These are phyloP conservation scores for Chelonus insularis DNA, from an alignment of 1,140 invertebrate species.

Conservation along the genomic window DNA sequence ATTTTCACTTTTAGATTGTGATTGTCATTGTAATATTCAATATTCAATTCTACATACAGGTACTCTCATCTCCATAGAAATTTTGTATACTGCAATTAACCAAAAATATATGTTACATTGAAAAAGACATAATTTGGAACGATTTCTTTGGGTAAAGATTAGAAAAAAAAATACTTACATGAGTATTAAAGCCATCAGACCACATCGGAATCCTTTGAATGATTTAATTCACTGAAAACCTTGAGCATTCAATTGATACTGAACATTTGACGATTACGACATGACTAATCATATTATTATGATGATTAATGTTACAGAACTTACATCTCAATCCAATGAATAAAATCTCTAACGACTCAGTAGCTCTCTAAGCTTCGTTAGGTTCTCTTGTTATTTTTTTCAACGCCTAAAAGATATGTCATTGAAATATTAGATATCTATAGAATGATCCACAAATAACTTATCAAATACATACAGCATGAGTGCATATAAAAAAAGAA, in stretches of 20 bases:
- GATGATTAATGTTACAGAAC: conserved; percentile 34
- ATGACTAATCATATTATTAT: conserved; percentile 17
- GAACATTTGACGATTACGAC: conserved; percentile 5
- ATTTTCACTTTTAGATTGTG: too few species aligned
- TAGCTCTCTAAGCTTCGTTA: conserved; percentile 35
- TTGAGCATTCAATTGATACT: conserved; percentile 6
- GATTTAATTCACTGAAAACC: not conserved
- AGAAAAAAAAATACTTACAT: too few species aligned
- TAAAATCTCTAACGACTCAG: conserved; percentile 40
- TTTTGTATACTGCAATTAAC: too few species aligned
- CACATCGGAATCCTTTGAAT: too few species aligned
- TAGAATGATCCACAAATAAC: not conserved
- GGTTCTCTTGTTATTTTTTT: conserved; percentile 32
- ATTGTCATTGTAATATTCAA: too few species aligned
- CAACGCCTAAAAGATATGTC: not conserved
- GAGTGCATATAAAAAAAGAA: not conserved
- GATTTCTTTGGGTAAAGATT: too few species aligned
- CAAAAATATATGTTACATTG: too few species aligned
- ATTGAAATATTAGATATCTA: not conserved
- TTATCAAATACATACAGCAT: not conserved
- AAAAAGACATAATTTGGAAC: too few species aligned
- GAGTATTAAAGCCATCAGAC: too few species aligned
- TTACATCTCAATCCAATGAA: conserved; percentile 40
- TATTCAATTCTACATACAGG: too few species aligned
- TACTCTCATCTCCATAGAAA: too few species aligned